A percentile compares a stretch with the other conserved stretches of the same genome.
These are phyloP conservation scores for Hemithea aestivaria DNA, from an alignment of 2,888 invertebrate genomes.

Conservation along the genomic window DNA sequence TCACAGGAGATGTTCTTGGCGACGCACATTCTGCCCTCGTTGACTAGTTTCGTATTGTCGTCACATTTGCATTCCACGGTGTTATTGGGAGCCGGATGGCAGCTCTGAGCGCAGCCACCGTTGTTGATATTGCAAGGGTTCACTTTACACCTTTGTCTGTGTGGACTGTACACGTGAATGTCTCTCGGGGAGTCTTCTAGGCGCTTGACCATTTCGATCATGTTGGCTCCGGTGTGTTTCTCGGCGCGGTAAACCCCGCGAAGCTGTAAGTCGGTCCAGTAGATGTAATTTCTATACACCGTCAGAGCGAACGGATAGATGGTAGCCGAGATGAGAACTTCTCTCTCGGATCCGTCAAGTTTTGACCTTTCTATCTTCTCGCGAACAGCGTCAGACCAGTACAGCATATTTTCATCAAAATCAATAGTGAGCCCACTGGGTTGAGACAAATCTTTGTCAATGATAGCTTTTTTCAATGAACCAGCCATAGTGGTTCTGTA, in stretches of 20 bases:
- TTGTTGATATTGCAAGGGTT: conserved; percentile 94
- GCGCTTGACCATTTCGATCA: conserved; percentile 95
- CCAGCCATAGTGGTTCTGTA: conserved; percentile 98
- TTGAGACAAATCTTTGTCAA: conserved; percentile 94
- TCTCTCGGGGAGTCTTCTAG: conserved; percentile 96
- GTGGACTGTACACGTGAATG: conserved; percentile 90
- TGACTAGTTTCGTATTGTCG: conserved; percentile 91
- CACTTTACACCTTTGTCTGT: conserved; percentile 87
- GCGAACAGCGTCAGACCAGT: conserved; percentile 98
- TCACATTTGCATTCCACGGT: conserved; percentile 95
- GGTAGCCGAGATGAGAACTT: conserved; percentile 91
- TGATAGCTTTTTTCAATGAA: conserved; percentile 91
- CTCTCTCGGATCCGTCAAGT: conserved; percentile 91
- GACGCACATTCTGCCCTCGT: conserved; percentile 96
- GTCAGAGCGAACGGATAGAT: conserved; percentile 98
- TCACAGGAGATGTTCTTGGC: conserved; percentile 92
- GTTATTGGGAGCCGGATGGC: conserved; percentile 92
- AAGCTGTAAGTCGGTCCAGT: conserved; percentile 97
- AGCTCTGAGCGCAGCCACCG: conserved; percentile 97
- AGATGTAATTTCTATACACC: conserved; percentile 93
- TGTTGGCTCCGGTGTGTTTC: conserved; percentile 97
- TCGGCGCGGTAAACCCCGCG: conserved; percentile 97
- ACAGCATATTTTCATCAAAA: conserved; percentile 93
- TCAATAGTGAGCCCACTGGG: conserved; percentile 98
- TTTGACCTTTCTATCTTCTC: conserved; percentile 97